Percentiles rank a stretch among this genome's conserved stretches.
Conservation (phyloP, 2,797 vertebrate genomes). For the Hemibagrus guttatus region DNA sequence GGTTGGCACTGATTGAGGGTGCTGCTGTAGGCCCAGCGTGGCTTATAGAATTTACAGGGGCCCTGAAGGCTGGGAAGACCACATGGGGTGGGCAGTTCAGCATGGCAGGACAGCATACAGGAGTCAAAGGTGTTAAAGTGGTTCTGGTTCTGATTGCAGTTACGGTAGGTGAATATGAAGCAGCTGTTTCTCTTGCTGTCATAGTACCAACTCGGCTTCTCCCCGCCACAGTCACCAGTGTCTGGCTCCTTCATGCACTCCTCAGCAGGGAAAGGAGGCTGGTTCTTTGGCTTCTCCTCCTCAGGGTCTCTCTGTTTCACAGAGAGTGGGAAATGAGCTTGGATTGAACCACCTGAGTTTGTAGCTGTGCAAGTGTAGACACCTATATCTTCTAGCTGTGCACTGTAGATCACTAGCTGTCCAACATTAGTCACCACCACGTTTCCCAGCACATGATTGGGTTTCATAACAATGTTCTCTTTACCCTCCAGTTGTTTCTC, state of each 20-base stretch:
- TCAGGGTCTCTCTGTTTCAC: constrained; percentile 76
- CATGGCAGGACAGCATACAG: constrained; percentile 89
- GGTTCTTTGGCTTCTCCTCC: constrained; percentile 71
- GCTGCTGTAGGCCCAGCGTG: constrained; percentile 91
- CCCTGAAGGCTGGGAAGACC: constrained; percentile 88
- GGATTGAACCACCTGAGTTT: constrained; percentile 82
- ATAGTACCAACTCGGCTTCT: constrained; percentile 88
- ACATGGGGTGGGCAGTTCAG: constrained; percentile 82
- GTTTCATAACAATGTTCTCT: constrained; percentile 83
- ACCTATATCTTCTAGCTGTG: constrained; percentile 80
- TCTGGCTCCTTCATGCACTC: constrained; percentile 86
- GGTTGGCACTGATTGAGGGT: constrained; percentile 84
- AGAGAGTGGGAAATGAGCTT: constrained; percentile 82
- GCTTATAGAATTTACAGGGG: constrained; percentile 90
- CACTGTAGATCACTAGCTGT: constrained; percentile 87
- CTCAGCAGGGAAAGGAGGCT: constrained; percentile 75
- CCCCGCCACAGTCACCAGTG: constrained; percentile 83
- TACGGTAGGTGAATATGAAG: constrained; percentile 84
- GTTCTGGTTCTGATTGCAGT: constrained; percentile 70
- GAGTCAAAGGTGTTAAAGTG: constrained; percentile 84
- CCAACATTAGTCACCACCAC: constrained; percentile 88
- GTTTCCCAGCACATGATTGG: constrained; percentile 85
- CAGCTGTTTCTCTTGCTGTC: constrained; percentile 92
- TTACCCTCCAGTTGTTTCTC: constrained; percentile 80
- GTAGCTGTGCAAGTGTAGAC: constrained; percentile 85